Percentiles rank a stretch among this genome's conserved stretches.
Evolutionary conservation across 1,140 invertebrate genomes (phyloP).

Genomic region (Ceratina japonica): DNA sequence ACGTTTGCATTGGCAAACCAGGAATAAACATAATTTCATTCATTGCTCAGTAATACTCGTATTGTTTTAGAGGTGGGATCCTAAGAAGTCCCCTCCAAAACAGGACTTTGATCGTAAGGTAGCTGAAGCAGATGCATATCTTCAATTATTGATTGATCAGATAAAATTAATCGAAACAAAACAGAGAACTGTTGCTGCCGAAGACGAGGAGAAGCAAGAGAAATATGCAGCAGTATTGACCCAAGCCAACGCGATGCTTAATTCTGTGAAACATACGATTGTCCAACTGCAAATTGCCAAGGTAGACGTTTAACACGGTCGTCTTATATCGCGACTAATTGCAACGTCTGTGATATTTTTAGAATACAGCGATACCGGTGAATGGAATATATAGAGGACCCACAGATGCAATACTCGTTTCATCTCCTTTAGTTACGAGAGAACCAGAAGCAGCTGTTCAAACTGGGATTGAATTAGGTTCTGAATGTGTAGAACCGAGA

Average conservation of each 20-base stretch:
- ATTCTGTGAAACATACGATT: constrained; percentile 96
- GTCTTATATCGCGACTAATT: constrained; percentile 7
- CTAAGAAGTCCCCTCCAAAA: constrained; percentile 82
- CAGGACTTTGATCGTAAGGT: constrained; percentile 94
- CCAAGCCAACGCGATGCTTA: constrained; percentile 77
- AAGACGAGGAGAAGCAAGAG: constrained; percentile 68
- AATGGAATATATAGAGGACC: constrained; percentile 89
- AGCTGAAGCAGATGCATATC: constrained; percentile 96
- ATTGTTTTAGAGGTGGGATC: constrained; percentile 80
- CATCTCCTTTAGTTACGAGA: constrained; percentile 59
- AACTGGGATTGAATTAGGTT: constrained; percentile 82
- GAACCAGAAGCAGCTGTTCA: constrained; percentile 77
- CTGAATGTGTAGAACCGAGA: constrained; percentile 81
- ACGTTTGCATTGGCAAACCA: constrained; percentile 32
- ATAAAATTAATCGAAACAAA: constrained; percentile 83
- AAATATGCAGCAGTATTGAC: constrained; percentile 73
- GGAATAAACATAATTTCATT: not conserved
- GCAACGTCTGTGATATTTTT: constrained; percentile 66
- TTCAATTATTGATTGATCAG: constrained; percentile 97
- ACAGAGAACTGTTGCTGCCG: constrained; percentile 58
- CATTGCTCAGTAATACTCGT: no score
- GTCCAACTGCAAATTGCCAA: constrained; percentile 98
- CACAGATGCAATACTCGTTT: constrained; percentile 67
- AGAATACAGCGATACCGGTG: constrained; percentile 93
- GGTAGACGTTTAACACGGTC: constrained; percentile 79